Evolutionary conservation across 53 echinoderm and acorn worm species (phyloP), one percentile per base, ranked within the genome.

Genomic region (Temnopleurus reevesii): DNA sequence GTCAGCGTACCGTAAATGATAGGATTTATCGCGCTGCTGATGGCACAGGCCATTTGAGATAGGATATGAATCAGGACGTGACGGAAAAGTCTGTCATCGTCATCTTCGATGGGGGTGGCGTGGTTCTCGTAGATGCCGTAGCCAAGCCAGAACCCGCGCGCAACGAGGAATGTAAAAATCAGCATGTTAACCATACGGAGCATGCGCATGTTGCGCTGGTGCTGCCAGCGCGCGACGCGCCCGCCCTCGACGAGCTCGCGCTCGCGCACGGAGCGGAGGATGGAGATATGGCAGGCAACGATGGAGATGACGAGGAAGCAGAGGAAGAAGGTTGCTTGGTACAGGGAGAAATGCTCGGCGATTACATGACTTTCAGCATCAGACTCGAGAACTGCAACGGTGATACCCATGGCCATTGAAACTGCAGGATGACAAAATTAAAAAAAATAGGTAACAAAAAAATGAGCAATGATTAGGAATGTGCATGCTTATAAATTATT

Each of bases 211-310:
- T 87, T 87, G 23, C 88, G 88, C n/a, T 65, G 88, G 28, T 64
- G 53, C 53, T 87, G 88, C 88, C 88, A 87, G 18, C 88, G 88
- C 0, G 88, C 88, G 2, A 87, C 88, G 88, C 88, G 88, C 8
- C 64, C 88, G 23, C 88, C 88, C 13, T 87, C 88, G 47, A 87
- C 53, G 17, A 19, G 47, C 51, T 66, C 71, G 9, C 64, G 66
- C 12, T 87, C 88, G 51, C 53, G 88, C 9, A 66, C 88, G 53
- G 88, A 87, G 21, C 34, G 71, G 51, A 66, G 49, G 54, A 87
- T 87, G 35, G 88, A 66, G 88, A 46, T 47, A 31, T 66, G 25
- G 43, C 88, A 87, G 53, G 15, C 21, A 33, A 35, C 2, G n/a
- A 87, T 64, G 88, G 47, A 46, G 19, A 46, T 28, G 21, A 87